Conservation (phyloP, 2,888 invertebrate genomes). For the Teleogryllus oceanicus region DNA sequence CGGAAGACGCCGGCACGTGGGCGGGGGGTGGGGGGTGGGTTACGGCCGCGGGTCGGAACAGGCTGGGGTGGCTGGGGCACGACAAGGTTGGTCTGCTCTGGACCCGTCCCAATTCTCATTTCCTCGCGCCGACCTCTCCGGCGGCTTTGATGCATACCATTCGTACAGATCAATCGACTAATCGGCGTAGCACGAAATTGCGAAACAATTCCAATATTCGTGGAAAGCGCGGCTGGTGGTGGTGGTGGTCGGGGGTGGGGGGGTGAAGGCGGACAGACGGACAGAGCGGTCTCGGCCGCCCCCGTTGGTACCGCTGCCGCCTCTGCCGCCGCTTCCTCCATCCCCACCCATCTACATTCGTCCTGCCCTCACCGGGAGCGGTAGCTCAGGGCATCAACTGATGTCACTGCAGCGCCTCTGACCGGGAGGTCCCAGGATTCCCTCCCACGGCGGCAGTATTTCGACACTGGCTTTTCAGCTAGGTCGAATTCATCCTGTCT, state of each 20-base stretch:
- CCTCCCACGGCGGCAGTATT: no score
- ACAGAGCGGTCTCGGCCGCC: not conserved
- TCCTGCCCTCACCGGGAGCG: no score
- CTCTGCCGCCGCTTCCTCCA: not conserved
- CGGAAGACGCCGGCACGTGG: not conserved
- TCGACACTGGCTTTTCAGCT: no score
- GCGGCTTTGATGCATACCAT: constrained; percentile 20
- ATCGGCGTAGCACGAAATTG: constrained; percentile 28
- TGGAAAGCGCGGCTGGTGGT: not conserved
- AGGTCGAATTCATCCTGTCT: no score
- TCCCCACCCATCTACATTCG: not conserved
- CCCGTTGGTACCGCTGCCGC: not conserved
- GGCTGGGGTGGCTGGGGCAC: not conserved
- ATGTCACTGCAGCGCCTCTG: no score
- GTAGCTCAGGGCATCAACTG: no score
- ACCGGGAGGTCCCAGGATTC: no score
- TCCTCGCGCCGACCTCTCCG: not conserved
- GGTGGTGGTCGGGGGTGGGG: not conserved
- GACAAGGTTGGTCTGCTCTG: not conserved
- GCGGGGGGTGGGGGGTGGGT: not conserved
- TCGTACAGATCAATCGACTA: constrained; percentile 12
- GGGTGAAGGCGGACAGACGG: not conserved
- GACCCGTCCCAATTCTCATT: not conserved
- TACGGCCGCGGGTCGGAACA: not conserved
- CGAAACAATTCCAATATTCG: constrained; percentile 33